phyloP scores from a whole-genome alignment of 2,113 vertebrate species.

The Microcebus murinus region DNA sequence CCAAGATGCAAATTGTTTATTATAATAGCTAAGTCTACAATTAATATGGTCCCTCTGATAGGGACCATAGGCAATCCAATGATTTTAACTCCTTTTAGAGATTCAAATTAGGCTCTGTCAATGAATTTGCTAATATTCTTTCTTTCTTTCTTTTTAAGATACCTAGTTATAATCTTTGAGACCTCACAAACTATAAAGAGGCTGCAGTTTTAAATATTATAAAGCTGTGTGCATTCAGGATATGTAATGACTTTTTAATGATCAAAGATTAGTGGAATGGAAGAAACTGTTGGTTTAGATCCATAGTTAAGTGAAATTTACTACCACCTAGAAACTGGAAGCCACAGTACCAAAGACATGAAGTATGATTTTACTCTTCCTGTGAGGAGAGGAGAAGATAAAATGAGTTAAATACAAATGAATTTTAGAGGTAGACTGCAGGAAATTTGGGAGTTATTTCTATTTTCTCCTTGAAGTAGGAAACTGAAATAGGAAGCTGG shows the following conservation, averaged over 20 bases:
- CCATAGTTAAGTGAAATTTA: slow-evolving; percentile 6
- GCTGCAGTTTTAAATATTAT: not conserved
- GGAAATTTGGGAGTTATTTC: not conserved
- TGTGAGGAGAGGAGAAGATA: not conserved
- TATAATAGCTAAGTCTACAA: not conserved
- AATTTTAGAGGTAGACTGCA: not conserved
- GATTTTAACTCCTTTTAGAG: slow-evolving; percentile 25
- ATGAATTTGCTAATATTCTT: slow-evolving; percentile 26
- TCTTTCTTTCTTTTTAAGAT: slow-evolving; percentile 11
- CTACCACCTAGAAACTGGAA: not conserved
- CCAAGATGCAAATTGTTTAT: not conserved
- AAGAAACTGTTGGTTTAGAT: not conserved
- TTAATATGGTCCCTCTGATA: not conserved
- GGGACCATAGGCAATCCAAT: not conserved
- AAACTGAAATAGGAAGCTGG: not conserved
- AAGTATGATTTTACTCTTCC: not conserved
- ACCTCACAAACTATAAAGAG: slow-evolving; percentile 32
- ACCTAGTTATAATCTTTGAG: not conserved
- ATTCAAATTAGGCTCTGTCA: not conserved
- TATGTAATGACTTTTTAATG: slow-evolving; percentile 21
- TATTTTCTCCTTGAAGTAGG: slow-evolving; percentile 19
- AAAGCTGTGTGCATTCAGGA: not conserved
- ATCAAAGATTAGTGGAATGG: not conserved
- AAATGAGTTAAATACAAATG: not conserved
- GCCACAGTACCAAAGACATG: not conserved